A percentile compares a stretch with the other conserved stretches of the same genome.
phyloP scores from a whole-genome alignment of 1,140 invertebrate species.

The Augochlora pura region DNA sequence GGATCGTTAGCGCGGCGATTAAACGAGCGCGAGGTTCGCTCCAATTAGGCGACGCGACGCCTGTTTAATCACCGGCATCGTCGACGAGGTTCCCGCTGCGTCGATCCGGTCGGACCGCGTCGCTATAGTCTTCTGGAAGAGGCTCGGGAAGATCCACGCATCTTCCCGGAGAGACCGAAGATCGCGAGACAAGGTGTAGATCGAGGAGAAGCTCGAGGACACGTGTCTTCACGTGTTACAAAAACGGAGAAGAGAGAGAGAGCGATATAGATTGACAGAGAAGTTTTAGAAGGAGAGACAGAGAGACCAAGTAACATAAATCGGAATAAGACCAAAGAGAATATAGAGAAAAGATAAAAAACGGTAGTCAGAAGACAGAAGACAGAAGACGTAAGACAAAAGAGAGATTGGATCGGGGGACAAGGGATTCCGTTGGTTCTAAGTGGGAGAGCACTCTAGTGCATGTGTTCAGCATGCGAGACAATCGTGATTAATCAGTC shows the following conservation, averaged over 20 bases:
- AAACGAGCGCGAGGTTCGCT: not conserved
- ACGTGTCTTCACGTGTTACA: not conserved
- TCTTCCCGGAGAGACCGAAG: not conserved
- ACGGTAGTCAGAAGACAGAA: not conserved
- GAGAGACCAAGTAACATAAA: not conserved
- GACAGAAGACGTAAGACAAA: not conserved
- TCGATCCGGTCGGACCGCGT: not conserved
- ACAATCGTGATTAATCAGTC: slow-evolving; percentile 31
- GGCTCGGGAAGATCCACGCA: not conserved
- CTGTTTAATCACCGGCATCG: too few species aligned
- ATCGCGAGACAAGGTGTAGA: not conserved
- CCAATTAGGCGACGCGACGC: not conserved
- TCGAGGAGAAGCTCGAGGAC: not conserved
- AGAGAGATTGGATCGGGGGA: not conserved
- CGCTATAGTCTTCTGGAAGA: too few species aligned
- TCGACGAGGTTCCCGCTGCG: not conserved
- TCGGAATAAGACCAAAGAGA: not conserved
- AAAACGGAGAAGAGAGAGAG: not conserved
- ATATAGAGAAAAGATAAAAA: not conserved
- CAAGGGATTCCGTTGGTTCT: not conserved
- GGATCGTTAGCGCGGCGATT: too few species aligned
- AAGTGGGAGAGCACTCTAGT: slow-evolving; percentile 12
- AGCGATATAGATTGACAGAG: slow-evolving; percentile 20
- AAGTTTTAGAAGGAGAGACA: slow-evolving; percentile 12
- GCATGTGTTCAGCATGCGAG: slow-evolving; percentile 40